A percentile compares a stretch with the other conserved stretches of the same genome.
These are phyloP conservation scores for Harmothoe impar DNA, from an alignment of 2,888 invertebrate species.

Conservation along the genomic window DNA sequence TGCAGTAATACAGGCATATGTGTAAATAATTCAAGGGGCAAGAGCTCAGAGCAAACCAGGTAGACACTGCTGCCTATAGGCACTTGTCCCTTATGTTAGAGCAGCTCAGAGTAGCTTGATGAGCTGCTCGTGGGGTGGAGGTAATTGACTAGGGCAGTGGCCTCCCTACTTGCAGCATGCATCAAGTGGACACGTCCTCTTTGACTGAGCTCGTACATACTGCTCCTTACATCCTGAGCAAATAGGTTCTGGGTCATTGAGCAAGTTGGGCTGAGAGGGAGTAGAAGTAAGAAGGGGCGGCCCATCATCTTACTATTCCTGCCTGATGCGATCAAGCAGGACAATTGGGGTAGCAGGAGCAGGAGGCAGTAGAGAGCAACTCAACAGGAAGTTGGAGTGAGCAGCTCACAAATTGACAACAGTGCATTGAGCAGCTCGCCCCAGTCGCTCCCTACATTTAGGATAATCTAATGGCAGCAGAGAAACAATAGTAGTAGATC, in stretches of 20 bases:
- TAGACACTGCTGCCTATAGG: too few relatives aligned
- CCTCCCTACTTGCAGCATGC: neutral
- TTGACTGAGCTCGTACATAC: neutral
- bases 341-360: neutral
- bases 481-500: slow-evolving; percentile 54
- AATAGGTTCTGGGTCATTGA: neutral
- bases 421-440: neutral
- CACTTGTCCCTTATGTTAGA: too few relatives aligned
- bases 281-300: neutral
- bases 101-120: too few relatives aligned
- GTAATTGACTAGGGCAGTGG: neutral
- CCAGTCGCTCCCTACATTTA: slow-evolving; percentile 17
- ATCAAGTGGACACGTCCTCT: neutral
- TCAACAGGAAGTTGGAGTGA: neutral
- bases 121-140: neutral
- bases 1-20: too few relatives aligned
- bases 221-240: neutral
- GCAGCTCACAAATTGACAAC: neutral
- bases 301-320: neutral
- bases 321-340: neutral
- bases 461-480: slow-evolving; percentile 54
- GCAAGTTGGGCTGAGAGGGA: neutral
- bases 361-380: neutral
- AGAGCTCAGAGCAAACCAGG: too few relatives aligned
- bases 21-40: too few relatives aligned